Evolutionary conservation across 2,797 vertebrate species (phyloP).

Genomic region (Otus scops): DNA sequence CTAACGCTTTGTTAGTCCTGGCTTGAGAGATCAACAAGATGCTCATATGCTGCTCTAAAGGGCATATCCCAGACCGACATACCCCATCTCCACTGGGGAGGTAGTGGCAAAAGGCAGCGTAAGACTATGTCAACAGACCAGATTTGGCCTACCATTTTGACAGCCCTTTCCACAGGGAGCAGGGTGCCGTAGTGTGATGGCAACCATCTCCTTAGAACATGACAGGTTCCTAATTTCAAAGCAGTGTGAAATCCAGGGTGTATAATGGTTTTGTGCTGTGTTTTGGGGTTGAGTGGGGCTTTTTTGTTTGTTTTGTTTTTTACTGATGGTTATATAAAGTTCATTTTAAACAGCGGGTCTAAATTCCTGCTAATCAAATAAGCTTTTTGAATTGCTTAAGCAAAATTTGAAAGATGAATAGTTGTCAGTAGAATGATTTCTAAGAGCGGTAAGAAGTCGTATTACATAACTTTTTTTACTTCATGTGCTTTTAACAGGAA

Average conservation of each 20-base stretch:
- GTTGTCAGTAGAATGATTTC: not conserved
- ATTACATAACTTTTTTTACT: not conserved
- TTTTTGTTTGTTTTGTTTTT: not conserved
- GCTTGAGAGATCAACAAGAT: not conserved
- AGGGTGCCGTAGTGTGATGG: not conserved
- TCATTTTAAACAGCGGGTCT: not conserved
- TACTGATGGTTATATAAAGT: not conserved
- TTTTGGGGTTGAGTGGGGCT: not conserved
- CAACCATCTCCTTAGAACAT: not conserved
- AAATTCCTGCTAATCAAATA: not conserved
- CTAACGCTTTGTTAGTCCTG: not conserved
- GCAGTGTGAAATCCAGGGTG: not conserved
- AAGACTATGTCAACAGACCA: not conserved
- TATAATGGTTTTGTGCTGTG: not conserved
- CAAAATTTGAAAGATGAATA: not conserved
- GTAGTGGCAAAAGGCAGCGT: not conserved
- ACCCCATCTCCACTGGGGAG: not conserved
- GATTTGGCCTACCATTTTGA: not conserved
- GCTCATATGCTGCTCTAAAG: not conserved
- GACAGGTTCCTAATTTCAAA: not conserved
- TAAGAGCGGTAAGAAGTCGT: not conserved
- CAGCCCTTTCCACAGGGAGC: not conserved
- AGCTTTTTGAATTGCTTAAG: not conserved
- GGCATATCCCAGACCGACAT: not conserved
- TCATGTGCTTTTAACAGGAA: conserved; percentile 68